These are phyloP conservation scores for Mirza zaza DNA, from an alignment of 2,113 vertebrate genomes.

Conservation along the genomic window DNA sequence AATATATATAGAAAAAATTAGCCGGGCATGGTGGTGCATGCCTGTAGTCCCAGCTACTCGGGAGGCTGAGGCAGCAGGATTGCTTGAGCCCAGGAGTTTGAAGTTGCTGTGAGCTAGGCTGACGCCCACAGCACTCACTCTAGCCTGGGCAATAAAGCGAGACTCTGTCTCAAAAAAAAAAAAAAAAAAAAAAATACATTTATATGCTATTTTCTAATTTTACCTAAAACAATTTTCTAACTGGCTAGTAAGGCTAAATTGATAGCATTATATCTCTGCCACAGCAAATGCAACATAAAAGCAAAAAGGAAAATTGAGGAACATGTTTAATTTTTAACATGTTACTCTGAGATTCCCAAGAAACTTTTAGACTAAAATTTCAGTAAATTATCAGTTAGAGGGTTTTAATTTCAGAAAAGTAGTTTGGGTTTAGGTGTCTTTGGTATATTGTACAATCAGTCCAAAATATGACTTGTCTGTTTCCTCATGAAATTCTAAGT, in stretches of 20 bases:
- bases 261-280: not conserved
- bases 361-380: not conserved
- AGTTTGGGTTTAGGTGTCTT: not conserved
- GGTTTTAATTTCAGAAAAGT: not conserved
- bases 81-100: too few relatives aligned
- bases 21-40: too few relatives aligned
- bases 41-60: too few relatives aligned
- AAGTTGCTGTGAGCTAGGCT: too few relatives aligned
- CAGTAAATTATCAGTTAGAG: not conserved
- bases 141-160: too few relatives aligned
- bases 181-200: too few relatives aligned
- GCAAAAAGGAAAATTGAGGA: not conserved
- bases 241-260: not conserved
- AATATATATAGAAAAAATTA: too few relatives aligned
- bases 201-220: not conserved
- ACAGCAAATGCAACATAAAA: not conserved
- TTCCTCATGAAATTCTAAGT: not conserved
- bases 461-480: not conserved
- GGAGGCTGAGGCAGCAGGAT: too few relatives aligned
- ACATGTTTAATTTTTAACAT: not conserved
- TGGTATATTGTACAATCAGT: not conserved
- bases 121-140: too few relatives aligned
- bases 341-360: not conserved
- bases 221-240: not conserved
- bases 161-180: too few relatives aligned